Base-by-base conservation (phyloP, 1,140 invertebrate species). In the Colletes gigas region DNA sequence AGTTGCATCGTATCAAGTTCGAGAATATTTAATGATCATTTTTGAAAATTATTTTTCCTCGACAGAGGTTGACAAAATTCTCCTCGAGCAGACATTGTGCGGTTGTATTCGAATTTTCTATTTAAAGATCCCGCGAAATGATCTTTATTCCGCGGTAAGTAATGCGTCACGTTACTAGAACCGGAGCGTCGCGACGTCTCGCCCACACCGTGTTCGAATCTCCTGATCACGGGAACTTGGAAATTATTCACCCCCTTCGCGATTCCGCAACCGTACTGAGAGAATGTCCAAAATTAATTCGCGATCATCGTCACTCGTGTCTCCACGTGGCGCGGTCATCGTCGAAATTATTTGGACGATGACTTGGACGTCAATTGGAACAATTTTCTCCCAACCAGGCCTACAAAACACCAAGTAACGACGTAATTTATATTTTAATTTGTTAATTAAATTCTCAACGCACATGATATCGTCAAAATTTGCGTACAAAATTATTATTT, bases 251-350 rank as follows among this genome's bases (percentile, higher is more conserved):
- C 30, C 12, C 41, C 30, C 54, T 19, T 65, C 21, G 8, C 30
- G 44, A 41, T 78, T 82, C 17, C 19, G 39, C 50, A 47, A 67
- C 19, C 30, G 10, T 7, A 4, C 14, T 63, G 65, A 67, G 67
- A n/a, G 41, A 78, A 78, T 52, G 21, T 52, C 65, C 74, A 55
- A 82, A 82, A 85, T 85, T 85, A 85, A 72, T 17, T 75, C 54
- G 12, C 12, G 50, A 9, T 70, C 52, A 67, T 76, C 70, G 63
- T 50, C 39, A 6, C 52, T 69, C 73, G 15, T 50, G 9, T 21
- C 63, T 21, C 63, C 50, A 66, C 62, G 62, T 75, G 30, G 47
- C 60, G 17, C 59, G 21, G 30, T 30, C 60, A 63, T n/a, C 39
- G 39, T 44, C 41, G 62, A 47, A 47, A 62, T 14, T 12, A 8